Evolutionary conservation across 2,797 vertebrate species (phyloP).

Genomic region (Sphaeramia orbicularis): DNA sequence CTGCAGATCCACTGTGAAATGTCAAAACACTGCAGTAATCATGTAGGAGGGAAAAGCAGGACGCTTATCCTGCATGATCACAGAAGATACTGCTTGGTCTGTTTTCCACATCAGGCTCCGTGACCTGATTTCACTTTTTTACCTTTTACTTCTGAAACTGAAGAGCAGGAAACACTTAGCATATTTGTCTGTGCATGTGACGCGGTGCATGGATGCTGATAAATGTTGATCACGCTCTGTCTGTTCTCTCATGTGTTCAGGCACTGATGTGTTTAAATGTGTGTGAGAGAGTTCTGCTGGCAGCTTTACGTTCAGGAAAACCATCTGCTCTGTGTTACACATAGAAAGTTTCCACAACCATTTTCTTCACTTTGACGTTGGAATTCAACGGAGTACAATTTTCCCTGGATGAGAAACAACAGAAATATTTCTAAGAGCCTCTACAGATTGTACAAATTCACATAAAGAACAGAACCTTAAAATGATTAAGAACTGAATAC

Average conservation of each 20-base stretch:
- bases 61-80: not conserved
- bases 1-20: constrained; percentile 7
- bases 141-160: constrained; percentile 23
- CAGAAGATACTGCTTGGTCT: constrained; percentile 16
- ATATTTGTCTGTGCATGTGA: constrained; percentile 30
- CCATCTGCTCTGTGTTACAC: constrained; percentile 76
- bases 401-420: constrained; percentile 55
- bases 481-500: too few species aligned
- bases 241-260: not conserved
- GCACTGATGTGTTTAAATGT: not conserved
- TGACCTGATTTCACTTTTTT: constrained; percentile 9
- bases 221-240: constrained; percentile 13
- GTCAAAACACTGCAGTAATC: not conserved
- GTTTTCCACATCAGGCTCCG: constrained; percentile 45
- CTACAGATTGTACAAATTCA: constrained; percentile 11
- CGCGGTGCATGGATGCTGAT: constrained; percentile 8
- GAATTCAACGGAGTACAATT: constrained; percentile 52
- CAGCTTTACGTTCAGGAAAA: constrained; percentile 66
- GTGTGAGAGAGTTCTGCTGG: constrained; percentile 41
- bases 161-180: constrained; percentile 27
- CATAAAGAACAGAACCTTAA: too few species aligned
- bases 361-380: constrained; percentile 52
- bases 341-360: constrained; percentile 72
- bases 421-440: constrained; percentile 57
- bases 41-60: not conserved